phyloP scores from a whole-genome alignment of 2,797 vertebrate genomes.

The Halcyon chelicuti region DNA sequence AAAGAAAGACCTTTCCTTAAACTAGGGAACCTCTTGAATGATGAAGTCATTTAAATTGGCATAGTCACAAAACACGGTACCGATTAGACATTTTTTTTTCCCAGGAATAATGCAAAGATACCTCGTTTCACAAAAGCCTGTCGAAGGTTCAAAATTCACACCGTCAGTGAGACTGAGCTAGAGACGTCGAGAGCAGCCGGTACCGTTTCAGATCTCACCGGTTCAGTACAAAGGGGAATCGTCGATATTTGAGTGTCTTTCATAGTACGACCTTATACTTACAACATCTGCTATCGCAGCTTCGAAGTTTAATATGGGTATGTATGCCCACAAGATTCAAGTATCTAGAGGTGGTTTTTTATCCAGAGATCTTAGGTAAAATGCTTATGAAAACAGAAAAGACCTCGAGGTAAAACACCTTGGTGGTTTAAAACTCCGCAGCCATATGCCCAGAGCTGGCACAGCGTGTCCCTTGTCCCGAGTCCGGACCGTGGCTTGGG shows the following conservation, averaged over 20 bases:
- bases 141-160: not conserved
- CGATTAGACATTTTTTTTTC: not conserved
- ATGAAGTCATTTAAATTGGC: not conserved
- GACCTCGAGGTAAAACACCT: not conserved
- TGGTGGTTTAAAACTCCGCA: not conserved
- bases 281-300: fast-evolving
- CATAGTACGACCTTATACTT: too few species aligned
- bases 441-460: fast-evolving
- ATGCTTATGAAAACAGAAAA: not conserved
- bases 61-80: not conserved
- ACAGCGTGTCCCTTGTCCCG: fast-evolving
- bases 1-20: not conserved
- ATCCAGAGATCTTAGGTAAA: not conserved
- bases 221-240: not conserved
- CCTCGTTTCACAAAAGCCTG: too few species aligned
- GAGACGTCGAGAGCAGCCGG: not conserved
- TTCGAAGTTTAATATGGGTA: fast-evolving
- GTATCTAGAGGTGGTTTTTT: not conserved
- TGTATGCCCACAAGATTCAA: fast-evolving
- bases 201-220: not conserved
- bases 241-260: not conserved
- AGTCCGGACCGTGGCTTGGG: fast-evolving
- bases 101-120: not conserved
- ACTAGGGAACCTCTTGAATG: not conserved
- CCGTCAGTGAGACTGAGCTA: not conserved